Conservation (phyloP, 2,888 invertebrate genomes). For the Mesopsocus fuscifrons region DNA sequence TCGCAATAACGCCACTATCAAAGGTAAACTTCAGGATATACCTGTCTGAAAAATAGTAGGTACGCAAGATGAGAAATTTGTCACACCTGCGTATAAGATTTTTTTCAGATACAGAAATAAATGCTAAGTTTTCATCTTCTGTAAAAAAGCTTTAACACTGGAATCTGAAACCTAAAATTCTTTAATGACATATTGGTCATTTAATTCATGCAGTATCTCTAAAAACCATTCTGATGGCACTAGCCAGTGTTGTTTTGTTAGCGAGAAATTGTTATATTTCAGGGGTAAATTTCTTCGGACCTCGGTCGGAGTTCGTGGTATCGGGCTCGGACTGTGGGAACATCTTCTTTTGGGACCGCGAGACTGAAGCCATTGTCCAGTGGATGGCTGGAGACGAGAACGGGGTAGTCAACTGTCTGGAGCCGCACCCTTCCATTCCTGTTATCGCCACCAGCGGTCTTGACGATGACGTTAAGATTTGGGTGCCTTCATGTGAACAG, state of each 20-base stretch:
- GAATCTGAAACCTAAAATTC: too few relatives aligned
- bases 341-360: conserved; percentile 73
- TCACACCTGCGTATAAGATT: too few relatives aligned
- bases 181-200: too few relatives aligned
- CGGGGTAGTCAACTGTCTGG: conserved; percentile 82
- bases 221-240: too few relatives aligned
- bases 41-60: conserved; percentile 17
- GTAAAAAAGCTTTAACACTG: too few relatives aligned
- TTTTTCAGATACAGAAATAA: too few relatives aligned
- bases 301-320: conserved; percentile 71
- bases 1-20: conserved; percentile 46
- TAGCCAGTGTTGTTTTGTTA: too few relatives aligned
- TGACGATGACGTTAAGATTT: conserved; percentile 83
- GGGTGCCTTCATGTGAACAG: conserved; percentile 51
- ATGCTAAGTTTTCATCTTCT: too few relatives aligned
- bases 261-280: too few relatives aligned
- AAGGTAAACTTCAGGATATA: too few relatives aligned
- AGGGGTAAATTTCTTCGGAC: conserved; percentile 87
- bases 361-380: conserved; percentile 73
- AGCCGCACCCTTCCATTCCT: conserved; percentile 75
- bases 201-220: too few relatives aligned
- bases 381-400: conserved; percentile 63
- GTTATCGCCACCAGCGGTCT: conserved; percentile 80
- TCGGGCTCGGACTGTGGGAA: conserved; percentile 90
- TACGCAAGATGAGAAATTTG: too few relatives aligned